Evolutionary conservation across 2,113 vertebrate species (phyloP), one percentile per base, ranked within the genome.

Genomic region (Rhadina sibilatrix): DNA sequence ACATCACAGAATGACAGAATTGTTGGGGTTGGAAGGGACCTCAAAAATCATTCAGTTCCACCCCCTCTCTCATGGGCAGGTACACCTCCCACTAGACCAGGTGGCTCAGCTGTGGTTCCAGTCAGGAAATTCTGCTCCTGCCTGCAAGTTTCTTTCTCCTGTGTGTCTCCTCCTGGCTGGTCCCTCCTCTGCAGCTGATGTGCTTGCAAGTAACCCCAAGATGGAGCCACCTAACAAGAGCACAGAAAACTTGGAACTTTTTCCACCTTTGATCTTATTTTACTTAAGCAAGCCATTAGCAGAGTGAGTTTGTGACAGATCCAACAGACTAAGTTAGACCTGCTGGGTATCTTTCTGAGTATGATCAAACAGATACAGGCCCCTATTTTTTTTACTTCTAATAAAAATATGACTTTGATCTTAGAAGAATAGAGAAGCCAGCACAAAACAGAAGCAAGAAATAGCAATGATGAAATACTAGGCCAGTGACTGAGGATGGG

Each of bases 371-470:
- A 91, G 65, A 90, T 42, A 52, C 1, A 4, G 21, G 25, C 37
- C n/a, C 66, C 38, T 80, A 28, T 46, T 82, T 87, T 88, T 91
- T 92, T 89, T 35, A 64, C 28, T 46, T 25, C 66, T 87, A 89
- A 87, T 83, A 94, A 84, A 93, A 95, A 77, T 23, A 76, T 10
- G 3, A 56, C 82, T 94, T 96, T 95, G 89, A 95, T 89, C 74
- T 91, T 66, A 52, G 54, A 78, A 90, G 68, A 94, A 85, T 14
- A 37, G 49, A 85, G 52, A 96, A 93, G 42, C 63, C 74, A 87
- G 78, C 61, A 76, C 20, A 93, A 94, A 91, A 91, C 7, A 92
- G 40, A 85, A 93, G 78, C 28, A 90, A 79, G 85, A 94, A 93
- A 94, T 5, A 88, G 66, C 49, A 91, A 44, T 15, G 31, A 90